Conservation (phyloP, 2,797 vertebrate species). For the Valencia hispanica region DNA sequence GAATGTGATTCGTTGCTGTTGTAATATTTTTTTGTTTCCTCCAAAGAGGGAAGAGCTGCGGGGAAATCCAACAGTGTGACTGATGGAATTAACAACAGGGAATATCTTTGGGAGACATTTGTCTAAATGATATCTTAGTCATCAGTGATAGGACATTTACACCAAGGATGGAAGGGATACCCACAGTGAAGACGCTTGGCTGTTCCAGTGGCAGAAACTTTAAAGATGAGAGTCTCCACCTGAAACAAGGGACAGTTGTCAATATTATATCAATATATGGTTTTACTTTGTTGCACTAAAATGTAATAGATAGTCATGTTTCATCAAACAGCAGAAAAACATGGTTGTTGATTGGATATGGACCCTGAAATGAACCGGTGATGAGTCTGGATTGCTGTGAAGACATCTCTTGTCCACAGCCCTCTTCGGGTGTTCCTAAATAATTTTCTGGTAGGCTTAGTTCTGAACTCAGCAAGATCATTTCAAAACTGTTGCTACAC, state of each 20-base stretch:
- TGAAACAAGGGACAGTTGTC: not conserved
- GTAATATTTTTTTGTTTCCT: slow-evolving; percentile 52
- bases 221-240: not conserved
- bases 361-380: not conserved
- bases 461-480: not conserved
- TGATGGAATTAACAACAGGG: slow-evolving; percentile 69
- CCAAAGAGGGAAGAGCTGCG: slow-evolving; percentile 40
- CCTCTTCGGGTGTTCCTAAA: not conserved
- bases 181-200: slow-evolving; percentile 10
- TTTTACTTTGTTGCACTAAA: not conserved
- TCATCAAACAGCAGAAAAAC: not conserved
- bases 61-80: slow-evolving; percentile 62
- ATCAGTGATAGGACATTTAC: slow-evolving; percentile 66
- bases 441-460: not conserved
- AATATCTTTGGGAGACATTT: slow-evolving; percentile 56
- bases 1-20: slow-evolving; percentile 46
- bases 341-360: not conserved
- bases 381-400: not conserved
- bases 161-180: slow-evolving; percentile 31
- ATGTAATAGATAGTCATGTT: not conserved
- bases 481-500: not conserved
- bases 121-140: slow-evolving; percentile 68
- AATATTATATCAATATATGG: not conserved
- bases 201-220: slow-evolving; percentile 1
- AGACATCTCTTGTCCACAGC: not conserved